Evolutionary conservation across 1,140 invertebrate species (phyloP), one percentile per base, ranked within the genome.

Genomic region (Lordiphosa stackelbergi): DNA sequence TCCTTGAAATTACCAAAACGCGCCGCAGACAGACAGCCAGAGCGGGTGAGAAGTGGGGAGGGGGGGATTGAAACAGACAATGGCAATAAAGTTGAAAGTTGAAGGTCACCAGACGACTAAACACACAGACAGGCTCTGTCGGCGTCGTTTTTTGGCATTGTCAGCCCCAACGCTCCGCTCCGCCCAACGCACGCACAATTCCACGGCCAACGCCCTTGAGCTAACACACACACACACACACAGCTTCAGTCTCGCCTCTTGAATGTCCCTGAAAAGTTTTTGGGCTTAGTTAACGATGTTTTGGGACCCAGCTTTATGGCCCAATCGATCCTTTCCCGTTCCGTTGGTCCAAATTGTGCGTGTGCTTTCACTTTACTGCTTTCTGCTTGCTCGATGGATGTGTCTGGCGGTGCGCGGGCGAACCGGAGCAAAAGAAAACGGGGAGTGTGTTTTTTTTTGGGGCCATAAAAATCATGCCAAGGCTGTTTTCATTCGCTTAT

Each of bases 71-170:
- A 69, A 24, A 31, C 73, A 79, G 78, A 84, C 77, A 85, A 78
- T 78, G 78, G 60, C 65, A 83, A 83, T 83, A 83, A 83, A 83
- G 77, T 83, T 83, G 78, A 84, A 85, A 85, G 81, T 85, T 85
- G 79, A 85, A 85, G 81, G 81, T 85, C 81, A 73, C 81, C 79
- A 79, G 81, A 85, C 81, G 42, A 57, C 43, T 45, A 36, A 46
- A 45, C 41, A 40, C 22, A 66, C 62, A 48, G 16, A 31, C 54
- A 12, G 13, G 40, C 55, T 53, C 35, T 11, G 71, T 40, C 49
- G 78, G 40, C 78, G 69, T 84, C 73, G 78, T 60, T 78, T 78
- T 78, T 85, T 83, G 75, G 68, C 68, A 77, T 46, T 66, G 22
- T 24, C 22, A 24, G 22, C 22, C 22, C 22, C 22, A 24, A 31